phyloP scores from a whole-genome alignment of 2,113 vertebrate species.

The Mystacornis crossleyi region DNA sequence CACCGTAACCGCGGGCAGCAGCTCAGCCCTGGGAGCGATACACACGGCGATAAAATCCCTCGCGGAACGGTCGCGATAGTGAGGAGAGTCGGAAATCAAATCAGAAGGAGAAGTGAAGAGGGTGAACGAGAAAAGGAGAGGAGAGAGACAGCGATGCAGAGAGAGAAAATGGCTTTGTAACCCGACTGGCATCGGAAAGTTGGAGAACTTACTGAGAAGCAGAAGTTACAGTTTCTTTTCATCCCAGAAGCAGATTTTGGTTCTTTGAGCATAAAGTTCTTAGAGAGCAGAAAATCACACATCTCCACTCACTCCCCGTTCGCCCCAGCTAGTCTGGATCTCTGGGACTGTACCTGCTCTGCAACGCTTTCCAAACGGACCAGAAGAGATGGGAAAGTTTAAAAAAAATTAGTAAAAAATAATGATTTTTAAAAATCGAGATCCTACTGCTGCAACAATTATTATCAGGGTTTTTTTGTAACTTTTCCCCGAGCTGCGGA shows the following conservation, averaged over 20 bases:
- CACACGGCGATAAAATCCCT: not conserved
- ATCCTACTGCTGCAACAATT: slow-evolving; percentile 53
- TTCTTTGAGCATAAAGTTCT: slow-evolving; percentile 56
- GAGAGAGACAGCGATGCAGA: not conserved
- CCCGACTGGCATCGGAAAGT: slow-evolving; percentile 51
- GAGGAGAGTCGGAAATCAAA: slow-evolving; percentile 17
- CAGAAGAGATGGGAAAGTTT: slow-evolving; percentile 64
- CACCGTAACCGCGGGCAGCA: not conserved
- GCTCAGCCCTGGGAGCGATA: slow-evolving; percentile 13
- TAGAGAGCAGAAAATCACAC: slow-evolving; percentile 42
- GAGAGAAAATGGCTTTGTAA: slow-evolving; percentile 36
- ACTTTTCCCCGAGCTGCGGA: slow-evolving; percentile 67
- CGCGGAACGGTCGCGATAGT: not conserved
- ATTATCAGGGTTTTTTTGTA: not conserved
- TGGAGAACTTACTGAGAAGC: slow-evolving; percentile 77
- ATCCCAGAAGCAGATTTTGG: slow-evolving; percentile 61
- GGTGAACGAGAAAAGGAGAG: not conserved
- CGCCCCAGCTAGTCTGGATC: slow-evolving; percentile 64
- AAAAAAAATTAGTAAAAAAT: not conserved
- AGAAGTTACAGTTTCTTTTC: slow-evolving; percentile 71
- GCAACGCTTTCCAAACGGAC: slow-evolving; percentile 65
- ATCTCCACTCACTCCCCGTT: slow-evolving; percentile 47
- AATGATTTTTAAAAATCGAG: not conserved
- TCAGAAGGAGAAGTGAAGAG: not conserved
- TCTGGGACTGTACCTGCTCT: slow-evolving; percentile 70